phyloP scores from a whole-genome alignment of 2,113 vertebrate species.

The Python bivittatus region DNA sequence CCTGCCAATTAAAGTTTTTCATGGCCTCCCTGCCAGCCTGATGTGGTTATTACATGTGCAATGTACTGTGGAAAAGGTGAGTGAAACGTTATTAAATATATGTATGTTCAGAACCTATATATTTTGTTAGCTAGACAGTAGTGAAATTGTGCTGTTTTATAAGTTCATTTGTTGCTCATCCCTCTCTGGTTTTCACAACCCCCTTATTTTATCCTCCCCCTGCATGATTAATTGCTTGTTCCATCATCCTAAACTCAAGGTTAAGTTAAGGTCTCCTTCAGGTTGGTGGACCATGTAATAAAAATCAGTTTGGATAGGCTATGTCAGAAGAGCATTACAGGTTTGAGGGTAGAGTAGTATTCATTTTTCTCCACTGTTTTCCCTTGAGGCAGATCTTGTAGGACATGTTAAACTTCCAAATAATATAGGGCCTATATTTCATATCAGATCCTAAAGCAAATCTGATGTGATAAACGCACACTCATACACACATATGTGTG shows the following conservation, averaged over 20 bases:
- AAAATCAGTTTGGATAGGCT: conserved; percentile 37
- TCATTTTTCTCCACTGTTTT: background rate
- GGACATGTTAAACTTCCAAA: background rate
- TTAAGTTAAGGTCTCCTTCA: conserved; percentile 55
- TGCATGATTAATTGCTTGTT: conserved; percentile 43
- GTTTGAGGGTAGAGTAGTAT: background rate
- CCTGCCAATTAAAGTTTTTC: conserved; percentile 50
- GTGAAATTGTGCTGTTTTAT: conserved; percentile 38
- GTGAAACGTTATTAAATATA: conserved; percentile 51
- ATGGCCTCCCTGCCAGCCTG: conserved; percentile 12
- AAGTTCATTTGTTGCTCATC: conserved; percentile 47
- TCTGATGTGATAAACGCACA: background rate
- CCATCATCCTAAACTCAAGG: conserved; percentile 42
- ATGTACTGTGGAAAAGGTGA: conserved; percentile 49
- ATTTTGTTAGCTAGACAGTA: conserved; percentile 42
- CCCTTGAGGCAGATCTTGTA: conserved; percentile 9
- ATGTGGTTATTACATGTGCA: conserved; percentile 47
- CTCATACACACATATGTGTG: background rate
- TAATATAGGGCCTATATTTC: conserved; percentile 1
- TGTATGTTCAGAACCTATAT: conserved; percentile 34
- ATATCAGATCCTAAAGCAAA: background rate
- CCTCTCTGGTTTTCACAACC: conserved; percentile 50
- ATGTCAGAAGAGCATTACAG: conserved; percentile 44
- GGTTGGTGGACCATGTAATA: conserved; percentile 51
- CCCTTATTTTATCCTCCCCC: conserved; percentile 50